Conservation (phyloP, 1,140 invertebrate genomes). For the Carposina sasakii region DNA sequence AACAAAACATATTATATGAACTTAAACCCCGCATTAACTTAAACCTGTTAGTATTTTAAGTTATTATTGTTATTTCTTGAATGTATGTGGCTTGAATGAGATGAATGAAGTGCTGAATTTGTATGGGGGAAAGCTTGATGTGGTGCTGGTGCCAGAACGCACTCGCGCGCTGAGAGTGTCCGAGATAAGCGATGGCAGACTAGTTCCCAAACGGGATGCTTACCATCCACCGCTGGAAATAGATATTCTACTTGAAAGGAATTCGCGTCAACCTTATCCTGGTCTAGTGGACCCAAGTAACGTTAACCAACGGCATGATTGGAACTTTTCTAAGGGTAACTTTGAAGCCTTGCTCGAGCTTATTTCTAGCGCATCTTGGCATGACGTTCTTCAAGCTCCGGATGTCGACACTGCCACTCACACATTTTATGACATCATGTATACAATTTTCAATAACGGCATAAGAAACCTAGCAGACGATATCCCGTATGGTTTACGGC, state of each 20-base stretch:
- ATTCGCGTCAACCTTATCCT: background rate
- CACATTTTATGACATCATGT: background rate
- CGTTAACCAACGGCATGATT: background rate
- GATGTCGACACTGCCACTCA: slow-evolving; percentile 1
- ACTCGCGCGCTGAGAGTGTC: background rate
- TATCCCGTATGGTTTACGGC: slow-evolving; percentile 2
- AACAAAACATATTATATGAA: too few relatives aligned
- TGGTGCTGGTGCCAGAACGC: slow-evolving; percentile 4
- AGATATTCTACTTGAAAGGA: too few relatives aligned
- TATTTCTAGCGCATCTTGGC: background rate
- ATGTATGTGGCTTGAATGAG: background rate
- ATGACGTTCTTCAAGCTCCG: background rate
- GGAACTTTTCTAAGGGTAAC: slow-evolving; percentile 3
- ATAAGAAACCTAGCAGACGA: background rate
- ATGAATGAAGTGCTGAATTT: slow-evolving; percentile 1
- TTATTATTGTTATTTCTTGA: slow-evolving; percentile 9
- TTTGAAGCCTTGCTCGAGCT: background rate
- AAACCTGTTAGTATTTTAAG: background rate
- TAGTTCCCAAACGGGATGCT: slow-evolving; percentile 1
- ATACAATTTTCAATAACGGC: background rate
- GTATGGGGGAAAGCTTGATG: slow-evolving; percentile 8
- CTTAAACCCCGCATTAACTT: background rate
- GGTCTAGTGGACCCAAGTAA: slow-evolving; percentile 1
- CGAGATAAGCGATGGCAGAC: background rate
- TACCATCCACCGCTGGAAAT: slow-evolving; percentile 8